Conservation (phyloP, 2,888 invertebrate species). For the Drosophila differens region DNA sequence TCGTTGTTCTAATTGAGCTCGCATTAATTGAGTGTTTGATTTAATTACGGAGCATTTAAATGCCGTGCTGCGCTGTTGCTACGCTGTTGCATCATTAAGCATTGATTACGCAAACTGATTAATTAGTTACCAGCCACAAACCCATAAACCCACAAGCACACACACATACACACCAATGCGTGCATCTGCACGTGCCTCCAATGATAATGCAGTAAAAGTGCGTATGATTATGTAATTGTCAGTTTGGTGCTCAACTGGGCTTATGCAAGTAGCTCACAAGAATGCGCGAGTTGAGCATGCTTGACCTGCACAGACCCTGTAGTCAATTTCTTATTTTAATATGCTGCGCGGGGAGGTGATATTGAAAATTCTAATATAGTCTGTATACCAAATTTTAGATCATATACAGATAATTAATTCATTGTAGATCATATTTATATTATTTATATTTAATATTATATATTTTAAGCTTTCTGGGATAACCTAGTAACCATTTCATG, state of each 20-base stretch:
- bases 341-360: not conserved
- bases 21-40: conserved; percentile 76
- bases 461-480: too few species aligned
- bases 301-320: not conserved
- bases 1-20: conserved; percentile 25
- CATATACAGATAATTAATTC: not conserved
- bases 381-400: not conserved
- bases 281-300: not conserved
- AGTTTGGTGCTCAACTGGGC: conserved; percentile 6
- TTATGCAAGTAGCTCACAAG: not conserved
- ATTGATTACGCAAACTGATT: conserved; percentile 70
- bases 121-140: conserved; percentile 54
- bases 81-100: conserved; percentile 67
- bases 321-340: not conserved
- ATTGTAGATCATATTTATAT: not conserved
- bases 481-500: not conserved
- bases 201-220: conserved; percentile 53
- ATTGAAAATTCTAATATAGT: not conserved
- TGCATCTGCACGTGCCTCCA: conserved; percentile 9
- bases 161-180: not conserved
- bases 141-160: conserved; percentile 6
- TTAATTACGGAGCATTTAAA: conserved; percentile 74
- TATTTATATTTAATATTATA: not conserved
- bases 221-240: conserved; percentile 65
- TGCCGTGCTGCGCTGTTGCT: conserved; percentile 43